Evolutionary conservation across 1,140 invertebrate genomes (phyloP), one percentile per base, ranked within the genome.

Genomic region (Idris sp.): DNA sequence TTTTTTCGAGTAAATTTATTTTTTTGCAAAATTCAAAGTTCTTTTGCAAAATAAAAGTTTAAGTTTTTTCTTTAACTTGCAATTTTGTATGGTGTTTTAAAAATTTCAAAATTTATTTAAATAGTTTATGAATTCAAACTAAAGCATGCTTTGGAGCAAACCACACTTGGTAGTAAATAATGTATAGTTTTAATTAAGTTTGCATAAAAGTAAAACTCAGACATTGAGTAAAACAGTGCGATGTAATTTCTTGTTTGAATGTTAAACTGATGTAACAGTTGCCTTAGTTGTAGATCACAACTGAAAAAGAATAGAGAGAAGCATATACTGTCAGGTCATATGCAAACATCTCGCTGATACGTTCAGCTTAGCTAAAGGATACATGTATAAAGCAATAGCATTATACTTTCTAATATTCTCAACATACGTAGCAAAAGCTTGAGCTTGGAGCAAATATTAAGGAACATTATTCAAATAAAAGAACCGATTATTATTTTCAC

Each of bases 371-470:
- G 53, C 40, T 36, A 19, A 5, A 13, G 19, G 46, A 64, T 62
- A 68, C 71, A 80, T 82, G 76, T 82, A 82, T 81, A 82, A 80
- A 81, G 77, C 75, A 78, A 72, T 76, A 77, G 76, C 77, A 80
- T 82, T 81, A 81, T 80, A 80, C 79, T 82, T 83, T 83, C 58
- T 81, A 82, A 84, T 84, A 73, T 49, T 40, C 38, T 41, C 31
- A 61, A 64, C 53, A 58, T 35, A 43, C 61, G 43, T 14, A 33
- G 10, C n/a, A n/a, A 62, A 28, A 35, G 40, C 49, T 69, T 18
- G 53, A 68, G 73, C 48, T 74, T 51, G 31, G 68, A 62, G 62
- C 46, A 76, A 79, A 81, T 77, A 65, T 68, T 64, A 13, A 65
- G 35, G 51, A 74, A 71, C 11, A 38, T 33, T 19, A 51, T 59